Conservation (phyloP, 1,140 invertebrate species). For the Lepidurus arcticus region DNA sequence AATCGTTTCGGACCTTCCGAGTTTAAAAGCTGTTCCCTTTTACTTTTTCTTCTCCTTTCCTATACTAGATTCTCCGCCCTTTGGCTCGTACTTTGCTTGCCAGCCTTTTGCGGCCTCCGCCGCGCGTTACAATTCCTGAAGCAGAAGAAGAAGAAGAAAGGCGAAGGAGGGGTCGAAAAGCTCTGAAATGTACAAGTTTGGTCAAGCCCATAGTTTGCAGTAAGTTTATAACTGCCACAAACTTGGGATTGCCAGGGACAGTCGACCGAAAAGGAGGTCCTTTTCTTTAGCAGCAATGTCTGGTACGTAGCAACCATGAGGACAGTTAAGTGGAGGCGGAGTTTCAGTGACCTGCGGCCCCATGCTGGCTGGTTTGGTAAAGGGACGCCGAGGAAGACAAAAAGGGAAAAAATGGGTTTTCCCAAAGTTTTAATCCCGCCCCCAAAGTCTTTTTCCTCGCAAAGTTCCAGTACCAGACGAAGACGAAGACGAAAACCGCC, state of each 20-base stretch:
- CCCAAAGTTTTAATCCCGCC: background rate
- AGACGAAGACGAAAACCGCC: background rate
- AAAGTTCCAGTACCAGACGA: background rate
- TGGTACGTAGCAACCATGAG: too few relatives aligned
- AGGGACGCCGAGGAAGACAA: too few relatives aligned
- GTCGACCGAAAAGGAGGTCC: background rate
- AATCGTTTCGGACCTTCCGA: background rate
- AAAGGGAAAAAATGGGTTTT: background rate
- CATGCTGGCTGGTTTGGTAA: too few relatives aligned
- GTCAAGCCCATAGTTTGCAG: slow-evolving; percentile 17
- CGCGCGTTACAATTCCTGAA: too few relatives aligned
- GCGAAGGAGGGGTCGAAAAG: background rate
- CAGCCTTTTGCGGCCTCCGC: too few relatives aligned
- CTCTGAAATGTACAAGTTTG: slow-evolving; percentile 2
- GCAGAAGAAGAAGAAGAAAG: too few relatives aligned
- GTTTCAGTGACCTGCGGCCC: background rate
- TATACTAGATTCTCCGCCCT: background rate
- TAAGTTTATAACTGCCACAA: background rate
- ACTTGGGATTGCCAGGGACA: background rate
- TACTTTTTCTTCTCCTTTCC: background rate
- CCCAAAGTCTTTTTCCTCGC: background rate
- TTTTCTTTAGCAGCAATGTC: background rate
- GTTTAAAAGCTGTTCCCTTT: background rate
- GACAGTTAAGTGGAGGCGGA: background rate
- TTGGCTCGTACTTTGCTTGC: background rate